These are phyloP conservation scores for Matsumyia berberina DNA, from an alignment of 2,888 invertebrate species.

Conservation along the genomic window DNA sequence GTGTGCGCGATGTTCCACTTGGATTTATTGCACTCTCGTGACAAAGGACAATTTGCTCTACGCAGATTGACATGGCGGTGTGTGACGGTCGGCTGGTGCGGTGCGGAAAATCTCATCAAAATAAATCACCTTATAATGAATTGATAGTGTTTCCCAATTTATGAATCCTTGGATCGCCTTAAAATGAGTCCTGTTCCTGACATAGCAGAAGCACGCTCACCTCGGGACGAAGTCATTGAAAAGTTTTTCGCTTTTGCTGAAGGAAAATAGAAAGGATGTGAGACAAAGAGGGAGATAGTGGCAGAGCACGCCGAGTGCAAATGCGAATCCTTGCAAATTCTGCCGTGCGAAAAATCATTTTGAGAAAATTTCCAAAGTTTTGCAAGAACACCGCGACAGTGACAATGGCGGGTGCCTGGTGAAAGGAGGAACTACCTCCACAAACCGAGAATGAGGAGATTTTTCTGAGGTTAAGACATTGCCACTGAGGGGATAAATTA, in stretches of 20 bases:
- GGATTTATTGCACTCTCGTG: constrained; percentile 74
- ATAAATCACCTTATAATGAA: constrained; percentile 72
- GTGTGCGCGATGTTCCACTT: constrained; percentile 34
- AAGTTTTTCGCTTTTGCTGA: constrained; percentile 50
- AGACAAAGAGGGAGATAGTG: not conserved
- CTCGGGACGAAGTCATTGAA: constrained; percentile 37
- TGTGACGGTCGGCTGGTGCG: not conserved
- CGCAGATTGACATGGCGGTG: constrained; percentile 70
- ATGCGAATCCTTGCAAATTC: constrained; percentile 23
- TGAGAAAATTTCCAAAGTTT: constrained; percentile 29
- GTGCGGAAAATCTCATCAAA: constrained; percentile 69
- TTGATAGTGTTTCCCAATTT: constrained; percentile 72
- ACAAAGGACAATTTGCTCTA: constrained; percentile 70
- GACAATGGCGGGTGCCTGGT: not conserved
- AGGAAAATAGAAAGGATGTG: constrained; percentile 17
- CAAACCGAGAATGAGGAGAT: not conserved
- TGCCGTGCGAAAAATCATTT: constrained; percentile 33
- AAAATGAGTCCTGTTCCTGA: constrained; percentile 21
- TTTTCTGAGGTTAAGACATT: constrained; percentile 30
- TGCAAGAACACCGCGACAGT: constrained; percentile 8
- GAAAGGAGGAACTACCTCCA: not conserved
- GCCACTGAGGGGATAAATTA: constrained; percentile 47
- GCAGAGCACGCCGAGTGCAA: constrained; percentile 12
- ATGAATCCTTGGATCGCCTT: constrained; percentile 64
- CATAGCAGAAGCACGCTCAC: not conserved